Percentiles rank a stretch among this genome's conserved stretches.
These are phyloP conservation scores for Isotomurus palustris DNA, from an alignment of 2,888 invertebrate species.

Conservation along the genomic window DNA sequence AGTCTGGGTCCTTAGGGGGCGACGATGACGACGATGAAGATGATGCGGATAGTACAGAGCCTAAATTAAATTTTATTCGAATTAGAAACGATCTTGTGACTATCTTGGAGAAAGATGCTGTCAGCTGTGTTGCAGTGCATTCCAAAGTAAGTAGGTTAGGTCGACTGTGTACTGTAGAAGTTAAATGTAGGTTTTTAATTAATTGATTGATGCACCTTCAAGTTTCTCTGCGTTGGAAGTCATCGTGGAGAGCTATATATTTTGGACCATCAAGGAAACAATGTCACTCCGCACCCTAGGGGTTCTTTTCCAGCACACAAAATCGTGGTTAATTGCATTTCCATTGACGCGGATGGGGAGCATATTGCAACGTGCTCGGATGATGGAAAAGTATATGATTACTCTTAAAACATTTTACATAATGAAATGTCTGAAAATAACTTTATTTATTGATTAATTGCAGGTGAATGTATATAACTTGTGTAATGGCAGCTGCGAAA, in stretches of 20 bases:
- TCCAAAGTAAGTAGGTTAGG: constrained; percentile 63
- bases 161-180: neutral
- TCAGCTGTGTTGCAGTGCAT: constrained; percentile 89
- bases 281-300: constrained; percentile 50
- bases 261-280: constrained; percentile 87
- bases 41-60: constrained; percentile 63
- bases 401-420: neutral
- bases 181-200: constrained; percentile 1
- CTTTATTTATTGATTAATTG: constrained; percentile 24
- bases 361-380: constrained; percentile 88
- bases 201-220: constrained; percentile 43
- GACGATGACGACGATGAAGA: constrained; percentile 45
- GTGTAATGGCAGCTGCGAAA: constrained; percentile 73
- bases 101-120: constrained; percentile 78
- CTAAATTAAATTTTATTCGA: constrained; percentile 85
- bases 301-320: constrained; percentile 52
- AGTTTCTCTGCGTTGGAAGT: constrained; percentile 89
- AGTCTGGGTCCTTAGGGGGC: constrained; percentile 24
- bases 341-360: constrained; percentile 90
- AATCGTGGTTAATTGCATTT: constrained; percentile 89
- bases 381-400: constrained; percentile 66
- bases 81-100: constrained; percentile 79
- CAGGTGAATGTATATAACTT: constrained; percentile 80
- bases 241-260: constrained; percentile 86
- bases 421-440: neutral